Percentiles rank a stretch among this genome's conserved stretches.
Evolutionary conservation across 64 coral and sea anemone species (phyloP).

Genomic region (Montipora sp.): DNA sequence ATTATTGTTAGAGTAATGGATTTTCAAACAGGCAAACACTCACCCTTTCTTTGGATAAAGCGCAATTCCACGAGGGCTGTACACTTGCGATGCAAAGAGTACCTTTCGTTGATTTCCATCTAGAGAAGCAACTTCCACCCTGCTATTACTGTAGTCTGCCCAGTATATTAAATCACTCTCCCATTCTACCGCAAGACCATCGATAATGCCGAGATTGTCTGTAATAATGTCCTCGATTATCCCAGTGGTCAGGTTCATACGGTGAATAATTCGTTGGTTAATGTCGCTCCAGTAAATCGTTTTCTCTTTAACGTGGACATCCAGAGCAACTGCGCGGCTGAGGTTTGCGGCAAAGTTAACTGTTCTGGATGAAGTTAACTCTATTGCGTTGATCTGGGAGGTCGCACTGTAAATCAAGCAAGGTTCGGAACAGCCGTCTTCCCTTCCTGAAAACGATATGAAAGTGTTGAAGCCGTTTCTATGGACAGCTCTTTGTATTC

Average conservation of each 20-base stretch:
- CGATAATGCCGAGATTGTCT: background rate
- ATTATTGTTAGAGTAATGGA: no score
- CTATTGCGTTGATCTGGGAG: background rate
- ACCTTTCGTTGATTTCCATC: no score
- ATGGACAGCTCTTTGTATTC: no score
- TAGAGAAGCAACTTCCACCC: conserved; percentile 32
- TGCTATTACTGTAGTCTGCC: conserved; percentile 57
- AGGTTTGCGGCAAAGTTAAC: conserved; percentile 30
- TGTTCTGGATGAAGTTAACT: background rate
- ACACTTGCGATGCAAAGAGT: no score
- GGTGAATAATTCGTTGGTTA: conserved; percentile 36
- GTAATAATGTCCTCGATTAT: conserved; percentile 25
- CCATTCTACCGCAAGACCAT: no score
- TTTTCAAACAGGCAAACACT: no score
- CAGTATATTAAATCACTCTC: background rate
- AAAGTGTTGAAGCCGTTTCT: no score
- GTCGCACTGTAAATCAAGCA: conserved; percentile 32
- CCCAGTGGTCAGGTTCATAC: conserved; percentile 53
- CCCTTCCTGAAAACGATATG: background rate
- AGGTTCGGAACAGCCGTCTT: background rate
- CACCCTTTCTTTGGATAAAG: no score
- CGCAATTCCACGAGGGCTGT: no score
- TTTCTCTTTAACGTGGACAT: conserved; percentile 62
- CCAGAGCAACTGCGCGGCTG: conserved; percentile 43
- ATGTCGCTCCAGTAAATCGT: conserved; percentile 75